Percentiles rank a stretch among this genome's conserved stretches.
These are phyloP conservation scores for Eudemis profundana DNA, from an alignment of 2,888 invertebrate genomes.

Conservation along the genomic window DNA sequence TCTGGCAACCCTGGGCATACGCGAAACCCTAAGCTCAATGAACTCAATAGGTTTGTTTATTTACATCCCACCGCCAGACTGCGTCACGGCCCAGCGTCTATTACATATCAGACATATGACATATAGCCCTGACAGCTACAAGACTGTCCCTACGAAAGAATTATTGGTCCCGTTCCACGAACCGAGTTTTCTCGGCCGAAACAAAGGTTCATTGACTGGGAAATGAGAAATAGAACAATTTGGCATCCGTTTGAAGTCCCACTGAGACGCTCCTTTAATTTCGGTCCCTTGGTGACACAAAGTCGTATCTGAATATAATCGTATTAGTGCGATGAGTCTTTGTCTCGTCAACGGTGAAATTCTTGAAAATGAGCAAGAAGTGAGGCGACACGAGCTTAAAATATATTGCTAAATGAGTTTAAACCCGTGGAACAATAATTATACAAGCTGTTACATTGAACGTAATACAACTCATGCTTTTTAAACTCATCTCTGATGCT, in stretches of 20 bases:
- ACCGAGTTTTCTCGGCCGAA: constrained; percentile 20
- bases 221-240: constrained; percentile 45
- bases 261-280: constrained; percentile 46
- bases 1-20: no score
- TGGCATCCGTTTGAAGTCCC: constrained; percentile 46
- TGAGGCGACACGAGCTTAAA: constrained; percentile 28
- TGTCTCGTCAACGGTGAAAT: neutral
- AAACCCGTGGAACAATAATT: no score
- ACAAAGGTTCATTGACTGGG: constrained; percentile 43
- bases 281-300: constrained; percentile 43
- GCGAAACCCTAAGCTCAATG: neutral
- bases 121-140: constrained; percentile 25
- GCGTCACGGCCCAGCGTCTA: neutral
- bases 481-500: no score
- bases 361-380: constrained; percentile 15
- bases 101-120: constrained; percentile 4
- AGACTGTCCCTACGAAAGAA: constrained; percentile 36
- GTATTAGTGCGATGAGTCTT: neutral
- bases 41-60: neutral
- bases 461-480: no score
- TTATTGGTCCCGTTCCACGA: constrained; percentile 23
- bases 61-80: neutral
- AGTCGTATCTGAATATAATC: constrained; percentile 16
- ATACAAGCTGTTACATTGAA: no score
- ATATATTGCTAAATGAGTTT: constrained; percentile 38